Percentiles rank a stretch among this genome's conserved stretches.
Evolutionary conservation across 2,797 vertebrate genomes (phyloP).

Genomic region (Lophius americanus): DNA sequence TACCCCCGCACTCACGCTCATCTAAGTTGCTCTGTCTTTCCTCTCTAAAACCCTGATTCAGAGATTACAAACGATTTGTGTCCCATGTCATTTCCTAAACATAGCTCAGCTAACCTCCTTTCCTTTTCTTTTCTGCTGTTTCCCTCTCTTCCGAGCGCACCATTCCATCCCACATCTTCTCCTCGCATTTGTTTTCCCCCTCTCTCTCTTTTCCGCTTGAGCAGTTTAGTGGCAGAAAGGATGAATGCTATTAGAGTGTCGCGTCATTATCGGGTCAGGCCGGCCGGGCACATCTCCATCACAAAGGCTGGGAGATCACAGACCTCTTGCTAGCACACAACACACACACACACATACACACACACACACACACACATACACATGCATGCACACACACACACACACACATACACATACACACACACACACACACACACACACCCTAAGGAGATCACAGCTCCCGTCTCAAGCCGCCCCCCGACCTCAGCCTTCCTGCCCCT

Average conservation of each 20-base stretch:
- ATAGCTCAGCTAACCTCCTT: constrained; percentile 68
- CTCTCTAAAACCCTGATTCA: constrained; percentile 61
- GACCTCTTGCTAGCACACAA: constrained; percentile 61
- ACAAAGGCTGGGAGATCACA: constrained; percentile 84
- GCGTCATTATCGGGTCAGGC: constrained; percentile 82
- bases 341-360: constrained; percentile 32
- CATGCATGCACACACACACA: constrained; percentile 47
- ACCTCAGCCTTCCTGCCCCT: constrained; percentile 56
- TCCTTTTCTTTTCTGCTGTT: constrained; percentile 38
- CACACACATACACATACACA: constrained; percentile 30
- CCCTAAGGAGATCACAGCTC: constrained; percentile 76
- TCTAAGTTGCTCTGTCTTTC: constrained; percentile 39
- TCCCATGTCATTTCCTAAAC: constrained; percentile 76
- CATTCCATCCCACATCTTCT: constrained; percentile 46
- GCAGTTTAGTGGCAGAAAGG: constrained; percentile 80
- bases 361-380: constrained; percentile 41
- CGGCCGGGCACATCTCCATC: constrained; percentile 83
- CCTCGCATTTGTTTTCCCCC: constrained; percentile 41
- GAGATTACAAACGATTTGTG: constrained; percentile 77
- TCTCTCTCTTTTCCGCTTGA: constrained; percentile 73
- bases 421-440: constrained; percentile 37
- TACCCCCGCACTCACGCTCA: constrained; percentile 31
- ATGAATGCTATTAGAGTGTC: constrained; percentile 82
- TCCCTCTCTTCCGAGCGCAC: constrained; percentile 34
- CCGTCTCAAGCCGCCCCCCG: constrained; percentile 41